Evolutionary conservation across 2,113 vertebrate genomes (phyloP).

Genomic region (Pluvialis apricaria): DNA sequence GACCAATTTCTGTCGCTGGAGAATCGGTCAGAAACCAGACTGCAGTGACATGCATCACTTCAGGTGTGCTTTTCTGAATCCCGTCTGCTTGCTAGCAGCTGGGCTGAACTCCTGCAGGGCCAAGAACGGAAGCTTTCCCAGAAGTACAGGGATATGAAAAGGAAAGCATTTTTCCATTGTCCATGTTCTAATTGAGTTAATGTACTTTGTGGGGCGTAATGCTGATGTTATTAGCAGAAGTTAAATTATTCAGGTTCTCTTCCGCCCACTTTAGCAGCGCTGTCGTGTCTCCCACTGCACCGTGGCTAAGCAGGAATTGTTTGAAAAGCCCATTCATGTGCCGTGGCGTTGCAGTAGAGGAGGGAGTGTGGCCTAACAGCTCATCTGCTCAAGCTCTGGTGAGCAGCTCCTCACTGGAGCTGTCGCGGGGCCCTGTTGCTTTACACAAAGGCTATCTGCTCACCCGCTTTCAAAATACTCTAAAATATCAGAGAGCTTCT

Average conservation of each 20-base stretch:
- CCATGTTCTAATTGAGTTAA: background rate
- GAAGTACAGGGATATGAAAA: background rate
- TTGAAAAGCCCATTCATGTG: background rate
- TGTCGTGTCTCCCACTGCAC: background rate
- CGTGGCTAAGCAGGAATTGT: background rate
- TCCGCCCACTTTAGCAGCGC: background rate
- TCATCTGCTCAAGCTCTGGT: background rate
- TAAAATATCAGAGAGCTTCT: background rate
- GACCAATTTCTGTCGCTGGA: background rate
- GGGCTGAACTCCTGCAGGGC: background rate
- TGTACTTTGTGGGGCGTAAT: background rate
- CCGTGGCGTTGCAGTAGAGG: background rate
- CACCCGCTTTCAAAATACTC: background rate
- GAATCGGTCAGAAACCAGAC: background rate
- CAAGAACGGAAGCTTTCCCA: background rate
- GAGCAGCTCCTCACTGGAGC: background rate
- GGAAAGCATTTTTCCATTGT: background rate
- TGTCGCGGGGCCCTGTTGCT: background rate
- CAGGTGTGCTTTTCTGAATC: background rate
- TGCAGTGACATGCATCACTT: background rate
- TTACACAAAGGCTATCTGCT: background rate
- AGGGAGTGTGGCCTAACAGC: background rate
- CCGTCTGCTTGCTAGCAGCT: background rate
- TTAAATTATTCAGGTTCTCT: background rate
- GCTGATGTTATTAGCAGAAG: background rate